Evolutionary conservation across 2,888 invertebrate genomes (phyloP).

Genomic region (Holacanthella duospinosa): DNA sequence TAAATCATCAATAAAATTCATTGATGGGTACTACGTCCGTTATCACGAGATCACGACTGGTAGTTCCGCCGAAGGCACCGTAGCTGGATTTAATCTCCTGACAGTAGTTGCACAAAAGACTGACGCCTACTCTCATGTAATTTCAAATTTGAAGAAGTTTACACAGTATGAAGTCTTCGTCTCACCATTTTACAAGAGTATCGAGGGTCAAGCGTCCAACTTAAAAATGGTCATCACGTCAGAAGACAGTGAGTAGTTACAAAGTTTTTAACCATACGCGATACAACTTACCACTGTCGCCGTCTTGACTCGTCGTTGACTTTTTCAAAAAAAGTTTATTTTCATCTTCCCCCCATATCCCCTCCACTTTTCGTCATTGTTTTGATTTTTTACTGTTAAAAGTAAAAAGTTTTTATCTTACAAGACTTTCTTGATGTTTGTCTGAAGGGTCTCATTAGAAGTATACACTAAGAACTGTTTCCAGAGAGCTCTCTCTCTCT

Average conservation of each 20-base stretch:
- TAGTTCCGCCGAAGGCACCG: constrained; percentile 41
- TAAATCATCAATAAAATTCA: constrained; percentile 44
- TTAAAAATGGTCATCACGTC: constrained; percentile 71
- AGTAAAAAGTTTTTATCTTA: background rate
- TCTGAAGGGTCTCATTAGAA: constrained; percentile 3
- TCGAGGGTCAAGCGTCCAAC: constrained; percentile 88
- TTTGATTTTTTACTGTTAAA: background rate
- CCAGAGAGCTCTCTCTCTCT: background rate
- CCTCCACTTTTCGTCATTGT: background rate
- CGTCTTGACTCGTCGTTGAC: background rate
- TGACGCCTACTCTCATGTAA: constrained; percentile 60
- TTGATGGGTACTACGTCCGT: constrained; percentile 61
- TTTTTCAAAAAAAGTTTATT: background rate
- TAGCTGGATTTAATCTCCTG: constrained; percentile 55
- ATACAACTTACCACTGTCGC: background rate
- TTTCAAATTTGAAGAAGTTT: constrained; percentile 69
- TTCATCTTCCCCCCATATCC: background rate
- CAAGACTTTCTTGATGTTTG: background rate
- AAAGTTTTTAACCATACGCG: constrained; percentile 1
- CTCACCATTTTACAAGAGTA: constrained; percentile 74
- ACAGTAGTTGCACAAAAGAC: constrained; percentile 48
- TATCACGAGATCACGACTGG: constrained; percentile 49
- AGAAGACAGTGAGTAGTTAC: constrained; percentile 56
- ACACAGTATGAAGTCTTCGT: constrained; percentile 87
- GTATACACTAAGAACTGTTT: background rate